Evolutionary conservation across 1,140 invertebrate genomes (phyloP).

Genomic region (Megalopta genalis): DNA sequence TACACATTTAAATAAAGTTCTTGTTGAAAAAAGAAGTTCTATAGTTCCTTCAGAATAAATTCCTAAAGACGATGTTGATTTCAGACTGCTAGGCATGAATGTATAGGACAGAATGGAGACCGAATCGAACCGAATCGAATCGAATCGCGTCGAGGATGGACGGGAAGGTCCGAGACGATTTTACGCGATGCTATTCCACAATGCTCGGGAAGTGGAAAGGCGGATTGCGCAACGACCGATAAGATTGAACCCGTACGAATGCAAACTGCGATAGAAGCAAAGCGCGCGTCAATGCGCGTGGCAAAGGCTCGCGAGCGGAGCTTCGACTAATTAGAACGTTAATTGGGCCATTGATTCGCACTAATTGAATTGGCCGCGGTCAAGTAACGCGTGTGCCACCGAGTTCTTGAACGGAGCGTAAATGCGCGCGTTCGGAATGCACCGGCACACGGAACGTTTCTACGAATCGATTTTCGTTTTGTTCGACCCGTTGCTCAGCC

Average conservation of each 20-base stretch:
- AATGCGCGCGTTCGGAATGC: not conserved
- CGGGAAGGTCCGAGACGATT: not conserved
- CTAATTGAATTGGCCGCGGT: conserved; percentile 50
- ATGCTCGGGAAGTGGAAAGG: not conserved
- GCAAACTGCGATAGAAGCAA: conserved; percentile 29
- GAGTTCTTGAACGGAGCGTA: conserved; percentile 14
- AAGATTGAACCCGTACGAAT: conserved; percentile 49
- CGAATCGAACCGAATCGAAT: too few species aligned
- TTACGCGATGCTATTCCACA: not conserved
- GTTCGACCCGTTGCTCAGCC: conserved; percentile 6
- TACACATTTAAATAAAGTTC: too few species aligned
- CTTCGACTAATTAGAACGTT: conserved; percentile 48
- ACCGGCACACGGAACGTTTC: not conserved
- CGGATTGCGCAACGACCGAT: conserved; percentile 53
- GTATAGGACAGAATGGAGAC: too few species aligned
- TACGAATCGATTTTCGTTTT: not conserved
- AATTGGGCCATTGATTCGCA: conserved; percentile 53
- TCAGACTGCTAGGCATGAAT: too few species aligned
- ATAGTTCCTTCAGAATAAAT: too few species aligned
- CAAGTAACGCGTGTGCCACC: not conserved
- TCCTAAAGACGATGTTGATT: too few species aligned
- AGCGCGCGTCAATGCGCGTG: conserved; percentile 7
- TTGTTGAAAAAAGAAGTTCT: too few species aligned
- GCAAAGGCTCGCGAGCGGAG: conserved; percentile 6
- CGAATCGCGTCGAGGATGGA: too few species aligned